These are phyloP conservation scores for Halocynthia aurantium DNA, from an alignment of 23 tunicate species.

Conservation along the genomic window DNA sequence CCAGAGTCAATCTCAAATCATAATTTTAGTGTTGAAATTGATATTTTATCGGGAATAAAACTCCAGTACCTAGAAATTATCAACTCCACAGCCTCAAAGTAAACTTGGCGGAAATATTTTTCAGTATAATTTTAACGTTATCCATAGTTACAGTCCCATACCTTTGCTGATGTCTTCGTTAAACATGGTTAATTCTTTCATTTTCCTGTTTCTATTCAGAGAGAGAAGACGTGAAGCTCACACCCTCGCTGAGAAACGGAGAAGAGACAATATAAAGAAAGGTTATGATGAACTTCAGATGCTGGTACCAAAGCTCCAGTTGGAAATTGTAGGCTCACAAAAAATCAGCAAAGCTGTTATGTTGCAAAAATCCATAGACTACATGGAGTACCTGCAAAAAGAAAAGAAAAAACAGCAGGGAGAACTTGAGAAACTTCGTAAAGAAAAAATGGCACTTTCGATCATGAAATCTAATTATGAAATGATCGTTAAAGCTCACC, in stretches of 20 bases:
- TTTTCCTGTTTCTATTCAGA: constrained; percentile 11
- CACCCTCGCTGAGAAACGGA: constrained; percentile 93
- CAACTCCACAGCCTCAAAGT: too few relatives aligned
- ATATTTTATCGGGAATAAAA: too few relatives aligned
- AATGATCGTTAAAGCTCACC: constrained; percentile 71
- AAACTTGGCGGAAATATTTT: too few relatives aligned
- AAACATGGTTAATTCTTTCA: too few relatives aligned
- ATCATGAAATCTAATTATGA: constrained; percentile 73
- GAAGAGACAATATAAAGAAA: constrained; percentile 86
- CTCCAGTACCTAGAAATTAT: too few relatives aligned
- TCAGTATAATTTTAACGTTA: too few relatives aligned
- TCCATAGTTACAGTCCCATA: too few relatives aligned
- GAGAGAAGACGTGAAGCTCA: constrained; percentile 93
- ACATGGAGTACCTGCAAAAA: constrained; percentile 77
- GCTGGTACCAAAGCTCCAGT: constrained; percentile 53
- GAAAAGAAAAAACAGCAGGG: constrained; percentile 76
- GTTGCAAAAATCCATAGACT: constrained; percentile 62
- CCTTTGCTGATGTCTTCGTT: too few relatives aligned
- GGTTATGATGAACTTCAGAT: constrained; percentile 84
- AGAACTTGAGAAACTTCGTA: constrained; percentile 55
- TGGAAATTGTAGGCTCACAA: constrained; percentile 47
- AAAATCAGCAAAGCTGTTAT: constrained; percentile 87
- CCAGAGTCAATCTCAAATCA: too few relatives aligned
- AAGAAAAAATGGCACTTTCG: constrained; percentile 56
- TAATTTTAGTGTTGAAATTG: too few relatives aligned